Evolutionary conservation across 2,113 vertebrate genomes (phyloP), one percentile per base, ranked within the genome.

Genomic region (Seriola quinqueradiata): DNA sequence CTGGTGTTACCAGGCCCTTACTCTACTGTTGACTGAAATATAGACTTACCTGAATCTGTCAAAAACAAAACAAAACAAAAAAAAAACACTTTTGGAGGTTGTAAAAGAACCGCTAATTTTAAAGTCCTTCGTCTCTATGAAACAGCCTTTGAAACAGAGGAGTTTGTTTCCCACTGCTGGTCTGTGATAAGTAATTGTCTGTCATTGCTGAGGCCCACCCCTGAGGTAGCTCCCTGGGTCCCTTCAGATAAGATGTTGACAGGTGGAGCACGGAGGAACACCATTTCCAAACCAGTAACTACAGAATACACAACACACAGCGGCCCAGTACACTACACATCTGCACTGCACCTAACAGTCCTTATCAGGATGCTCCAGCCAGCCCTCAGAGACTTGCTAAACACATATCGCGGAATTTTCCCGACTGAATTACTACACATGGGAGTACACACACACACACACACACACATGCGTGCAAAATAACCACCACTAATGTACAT

Each of bases 291-390:
- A 79, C 80, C 38, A 42, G 61, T 71, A 66, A 82, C 69, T 70
- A 44, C 79, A 85, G 71, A 82, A 85, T 81, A 38, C 55, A 50
- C 57, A 54, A 82, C 79, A 80, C 70, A 78, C 76, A 75, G 70
- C 59, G 55, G 54, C 71, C 79, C 58, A 59, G 77, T 68, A n/a
- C 75, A 75, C 38, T 23, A 70, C 82, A 86, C 82, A 87, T 81
- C 75, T 68, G 65, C 73, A 28, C 52, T 38, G 63, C 69, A 84
- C 66, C 70, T 60, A 77, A 65, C 64, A 48, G 77, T 50, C 72
- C 87, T 93, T 93, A 93, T 94, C 91, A 85, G 91, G 64, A 87
- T 70, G 77, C 82, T 87, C 84, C 92, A 94, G 93, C 90, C 78
- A 82, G 77, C 70, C 85, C 89, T 82, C 17, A 38, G 74, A 87